A percentile compares a stretch with the other conserved stretches of the same genome.
phyloP scores from a whole-genome alignment of 2,113 vertebrate species.

The Urocolius indicus region DNA sequence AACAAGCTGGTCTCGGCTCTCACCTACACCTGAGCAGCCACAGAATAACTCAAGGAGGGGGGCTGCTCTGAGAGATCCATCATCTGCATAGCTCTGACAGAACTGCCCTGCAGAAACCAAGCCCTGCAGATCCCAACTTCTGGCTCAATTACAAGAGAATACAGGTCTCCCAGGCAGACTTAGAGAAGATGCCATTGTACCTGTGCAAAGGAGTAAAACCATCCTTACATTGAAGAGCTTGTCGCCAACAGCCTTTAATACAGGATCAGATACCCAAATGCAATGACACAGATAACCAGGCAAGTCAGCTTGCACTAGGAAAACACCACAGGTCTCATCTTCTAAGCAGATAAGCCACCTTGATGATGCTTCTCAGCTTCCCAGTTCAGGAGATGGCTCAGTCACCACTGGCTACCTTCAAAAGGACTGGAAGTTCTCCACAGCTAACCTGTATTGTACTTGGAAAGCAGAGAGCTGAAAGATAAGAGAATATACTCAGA shows the following conservation, averaged over 20 bases:
- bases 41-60: neutral
- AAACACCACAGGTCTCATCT: neutral
- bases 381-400: neutral
- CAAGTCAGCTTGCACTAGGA: neutral
- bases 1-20: neutral
- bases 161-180: neutral
- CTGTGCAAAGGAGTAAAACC: neutral
- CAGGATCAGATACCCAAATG: neutral
- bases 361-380: neutral
- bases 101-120: neutral
- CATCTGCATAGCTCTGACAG: neutral
- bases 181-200: neutral
- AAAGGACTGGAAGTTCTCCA: neutral
- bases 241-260: neutral
- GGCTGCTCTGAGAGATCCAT: neutral
- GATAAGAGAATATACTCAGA: neutral
- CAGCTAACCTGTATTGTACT: neutral
- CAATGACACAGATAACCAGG: neutral
- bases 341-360: neutral
- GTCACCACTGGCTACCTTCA: neutral
- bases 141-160: neutral
- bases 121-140: neutral
- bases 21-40: neutral
- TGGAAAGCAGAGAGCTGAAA: neutral
- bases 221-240: neutral